phyloP scores from a whole-genome alignment of 2,113 vertebrate species.

The Semicossyphus pulcher region DNA sequence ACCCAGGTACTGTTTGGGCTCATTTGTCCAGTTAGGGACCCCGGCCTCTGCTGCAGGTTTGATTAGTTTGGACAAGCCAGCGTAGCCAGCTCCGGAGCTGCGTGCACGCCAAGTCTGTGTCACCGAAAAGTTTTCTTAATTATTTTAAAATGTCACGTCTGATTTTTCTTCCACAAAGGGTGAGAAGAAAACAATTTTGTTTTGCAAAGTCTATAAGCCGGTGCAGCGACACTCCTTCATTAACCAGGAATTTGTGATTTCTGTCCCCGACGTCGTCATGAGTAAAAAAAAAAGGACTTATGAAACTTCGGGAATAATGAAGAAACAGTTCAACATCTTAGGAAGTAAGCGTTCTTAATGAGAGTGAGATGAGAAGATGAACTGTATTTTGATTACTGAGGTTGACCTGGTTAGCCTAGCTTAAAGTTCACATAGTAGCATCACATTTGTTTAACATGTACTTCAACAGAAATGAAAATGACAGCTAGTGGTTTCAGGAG shows the following conservation, averaged over 20 bases:
- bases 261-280: not conserved
- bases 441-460: no score
- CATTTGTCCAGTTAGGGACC: constrained; percentile 55
- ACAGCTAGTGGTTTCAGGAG: no score
- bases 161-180: constrained; percentile 34
- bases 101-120: constrained; percentile 15
- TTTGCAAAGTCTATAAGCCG: not conserved
- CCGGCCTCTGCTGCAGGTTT: constrained; percentile 23
- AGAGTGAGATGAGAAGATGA: no score
- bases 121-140: constrained; percentile 29
- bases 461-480: no score
- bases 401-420: no score
- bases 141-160: constrained; percentile 54
- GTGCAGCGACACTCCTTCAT: not conserved
- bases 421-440: no score
- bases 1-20: constrained; percentile 36
- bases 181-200: constrained; percentile 4
- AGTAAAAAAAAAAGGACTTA: not conserved
- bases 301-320: not conserved
- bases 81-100: not conserved
- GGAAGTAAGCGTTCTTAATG: no score
- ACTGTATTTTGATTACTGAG: no score
- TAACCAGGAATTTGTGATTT: not conserved
- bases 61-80: constrained; percentile 57
- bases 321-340: not conserved